These are phyloP conservation scores for Metaphire vulgaris DNA, from an alignment of 1,140 invertebrate species.

Conservation along the genomic window DNA sequence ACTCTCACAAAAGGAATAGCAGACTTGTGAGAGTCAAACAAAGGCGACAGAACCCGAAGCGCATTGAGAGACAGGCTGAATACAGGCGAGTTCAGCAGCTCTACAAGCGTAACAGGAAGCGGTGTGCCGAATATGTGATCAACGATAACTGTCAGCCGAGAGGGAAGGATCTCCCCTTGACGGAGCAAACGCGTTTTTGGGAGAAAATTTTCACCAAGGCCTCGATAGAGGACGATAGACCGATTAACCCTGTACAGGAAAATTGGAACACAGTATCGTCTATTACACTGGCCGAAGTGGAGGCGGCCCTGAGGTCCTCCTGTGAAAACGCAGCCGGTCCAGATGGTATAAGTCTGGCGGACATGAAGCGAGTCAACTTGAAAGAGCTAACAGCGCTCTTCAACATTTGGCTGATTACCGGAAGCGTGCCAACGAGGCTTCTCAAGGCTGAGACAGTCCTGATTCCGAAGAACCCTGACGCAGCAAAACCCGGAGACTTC, in stretches of 20 bases:
- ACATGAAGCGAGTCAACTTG: neutral
- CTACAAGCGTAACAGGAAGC: neutral
- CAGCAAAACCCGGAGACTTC: neutral
- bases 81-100: neutral
- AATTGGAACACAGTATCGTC: neutral
- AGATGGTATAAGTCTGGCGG: neutral
- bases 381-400: neutral
- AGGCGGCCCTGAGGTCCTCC: neutral
- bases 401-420: conserved; percentile 8
- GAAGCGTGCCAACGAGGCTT: neutral
- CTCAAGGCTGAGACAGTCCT: neutral
- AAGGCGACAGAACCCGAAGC: neutral
- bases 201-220: neutral
- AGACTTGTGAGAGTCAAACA: too few relatives aligned
- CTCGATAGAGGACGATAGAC: neutral
- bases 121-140: neutral
- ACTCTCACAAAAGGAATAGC: too few relatives aligned
- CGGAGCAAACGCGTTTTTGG: neutral
- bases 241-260: neutral
- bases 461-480: neutral
- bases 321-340: neutral
- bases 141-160: neutral
- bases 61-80: neutral
- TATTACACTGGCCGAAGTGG: neutral
- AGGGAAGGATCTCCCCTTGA: neutral